Base-by-base conservation (phyloP, 2,888 invertebrate genomes). In the Agrochola lota region DNA sequence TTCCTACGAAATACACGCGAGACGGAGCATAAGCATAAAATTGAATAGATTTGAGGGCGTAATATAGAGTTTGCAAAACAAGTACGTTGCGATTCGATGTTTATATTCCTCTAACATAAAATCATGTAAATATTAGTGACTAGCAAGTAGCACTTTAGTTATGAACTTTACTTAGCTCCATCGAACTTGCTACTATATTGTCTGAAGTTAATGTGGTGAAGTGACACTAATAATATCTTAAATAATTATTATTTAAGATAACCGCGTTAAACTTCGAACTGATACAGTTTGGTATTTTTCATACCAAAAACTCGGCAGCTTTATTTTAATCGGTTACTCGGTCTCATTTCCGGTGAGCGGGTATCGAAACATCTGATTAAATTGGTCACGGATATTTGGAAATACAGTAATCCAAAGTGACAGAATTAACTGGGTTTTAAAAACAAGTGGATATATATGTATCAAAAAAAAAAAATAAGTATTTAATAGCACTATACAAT, bases 321-420 rank as follows among this genome's bases (percentile, higher is more conserved):
- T 82, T 69, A 87, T 87, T 85, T 86, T 83, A 79, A 83, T 87
- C 87, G 79, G 70, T 77, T 71, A 71, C 78, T 81, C 87, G 76
- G 83, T 87, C 84, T 85, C 83, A 88, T 87, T 87, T 87, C 87
- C 83, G 74, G 68, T 64, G 81, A 81, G 69, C 70, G 71, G 71
- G 71, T 82, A 83, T 87, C 72, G 78, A 43, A 74, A 87, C n/a
- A 88, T 87, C 78, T 81, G 74, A 87, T 87, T 83, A 82, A 83
- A 81, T 78, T 86, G 77, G 55, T 78, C 64, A 73, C 78, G 77
- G 74, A 74, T 86, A 74, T 86, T 86, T 79, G 84, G 62, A 83
- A 83, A 77, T 67, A 73, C 72, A 71, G 66, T 74, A 57, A 83
- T 79, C 71, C 63, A 72, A 85, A 77, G 64, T 66, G 49, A 46